Percentiles rank a stretch among this genome's conserved stretches.
phyloP scores from a whole-genome alignment of 2,797 vertebrate species.

The Remorina albescens region DNA sequence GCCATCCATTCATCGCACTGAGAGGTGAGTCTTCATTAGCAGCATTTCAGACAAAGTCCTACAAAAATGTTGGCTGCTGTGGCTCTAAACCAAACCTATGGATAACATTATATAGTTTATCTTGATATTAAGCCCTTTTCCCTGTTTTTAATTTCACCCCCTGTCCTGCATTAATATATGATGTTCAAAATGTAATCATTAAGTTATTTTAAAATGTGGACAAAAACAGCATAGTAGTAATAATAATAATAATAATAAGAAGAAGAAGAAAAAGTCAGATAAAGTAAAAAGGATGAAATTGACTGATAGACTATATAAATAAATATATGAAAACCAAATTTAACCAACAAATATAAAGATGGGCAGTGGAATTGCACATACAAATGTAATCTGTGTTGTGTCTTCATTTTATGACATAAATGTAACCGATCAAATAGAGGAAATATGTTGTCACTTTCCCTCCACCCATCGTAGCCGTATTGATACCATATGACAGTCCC shows the following conservation, averaged over 20 bases:
- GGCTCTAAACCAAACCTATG: slow-evolving; percentile 1
- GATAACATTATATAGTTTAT: background rate
- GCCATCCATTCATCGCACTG: slow-evolving; percentile 22
- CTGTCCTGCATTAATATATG: no score
- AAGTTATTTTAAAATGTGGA: background rate
- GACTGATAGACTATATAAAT: no score
- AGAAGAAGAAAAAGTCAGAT: no score
- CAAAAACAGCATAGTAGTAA: no score
- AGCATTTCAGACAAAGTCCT: slow-evolving; percentile 1
- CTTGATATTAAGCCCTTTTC: background rate
- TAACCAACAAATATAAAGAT: no score
- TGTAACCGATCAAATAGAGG: background rate
- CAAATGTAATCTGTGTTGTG: no score
- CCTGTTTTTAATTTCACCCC: no score
- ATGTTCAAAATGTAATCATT: background rate
- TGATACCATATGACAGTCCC: background rate
- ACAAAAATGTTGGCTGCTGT: background rate
- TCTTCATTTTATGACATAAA: background rate
- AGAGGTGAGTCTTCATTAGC: slow-evolving; percentile 53
- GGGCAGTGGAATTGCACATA: no score
- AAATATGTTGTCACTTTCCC: slow-evolving; percentile 16
- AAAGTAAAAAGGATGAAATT: no score
- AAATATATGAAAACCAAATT: no score
- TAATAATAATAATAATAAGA: no score
- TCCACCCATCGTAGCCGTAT: slow-evolving; percentile 6